Percentiles rank a stretch among this genome's conserved stretches.
phyloP scores from a whole-genome alignment of 2,888 invertebrate genomes.

The Chymomyza caudatula region DNA sequence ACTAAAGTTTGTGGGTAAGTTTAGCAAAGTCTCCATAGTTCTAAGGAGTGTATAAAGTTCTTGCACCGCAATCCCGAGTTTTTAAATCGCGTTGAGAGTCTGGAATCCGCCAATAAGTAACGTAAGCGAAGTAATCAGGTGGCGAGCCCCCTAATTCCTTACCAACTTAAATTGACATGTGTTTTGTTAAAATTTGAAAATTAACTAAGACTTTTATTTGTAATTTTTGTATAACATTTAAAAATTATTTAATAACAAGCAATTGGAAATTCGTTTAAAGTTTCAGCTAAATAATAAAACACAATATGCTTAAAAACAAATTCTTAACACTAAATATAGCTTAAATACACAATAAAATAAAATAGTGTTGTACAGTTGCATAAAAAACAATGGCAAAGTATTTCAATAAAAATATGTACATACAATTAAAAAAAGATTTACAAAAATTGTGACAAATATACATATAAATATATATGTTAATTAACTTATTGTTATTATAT shows the following conservation, averaged over 20 bases:
- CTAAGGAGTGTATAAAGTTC: no score
- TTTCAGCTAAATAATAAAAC: not conserved
- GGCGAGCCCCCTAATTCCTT: no score
- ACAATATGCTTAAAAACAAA: not conserved
- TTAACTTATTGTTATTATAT: not conserved
- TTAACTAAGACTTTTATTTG: not conserved
- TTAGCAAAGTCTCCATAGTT: no score
- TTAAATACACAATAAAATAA: constrained; percentile 5
- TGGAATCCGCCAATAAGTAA: no score
- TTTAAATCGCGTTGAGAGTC: no score
- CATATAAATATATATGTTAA: constrained; percentile 4
- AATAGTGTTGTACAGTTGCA: constrained; percentile 34
- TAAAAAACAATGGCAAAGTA: constrained; percentile 2
- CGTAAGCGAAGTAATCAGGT: no score
- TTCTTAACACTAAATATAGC: not conserved
- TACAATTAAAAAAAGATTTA: not conserved
- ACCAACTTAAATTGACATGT: no score
- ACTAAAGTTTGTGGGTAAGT: no score
- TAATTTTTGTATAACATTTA: not conserved
- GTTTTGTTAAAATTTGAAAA: not conserved
- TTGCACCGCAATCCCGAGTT: no score
- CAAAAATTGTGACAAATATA: constrained; percentile 14
- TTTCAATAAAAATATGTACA: not conserved
- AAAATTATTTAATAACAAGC: not conserved
- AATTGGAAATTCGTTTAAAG: constrained; percentile 5